Evolutionary conservation across 2,888 invertebrate species (phyloP).

Genomic region (Steinernema scapterisci): DNA sequence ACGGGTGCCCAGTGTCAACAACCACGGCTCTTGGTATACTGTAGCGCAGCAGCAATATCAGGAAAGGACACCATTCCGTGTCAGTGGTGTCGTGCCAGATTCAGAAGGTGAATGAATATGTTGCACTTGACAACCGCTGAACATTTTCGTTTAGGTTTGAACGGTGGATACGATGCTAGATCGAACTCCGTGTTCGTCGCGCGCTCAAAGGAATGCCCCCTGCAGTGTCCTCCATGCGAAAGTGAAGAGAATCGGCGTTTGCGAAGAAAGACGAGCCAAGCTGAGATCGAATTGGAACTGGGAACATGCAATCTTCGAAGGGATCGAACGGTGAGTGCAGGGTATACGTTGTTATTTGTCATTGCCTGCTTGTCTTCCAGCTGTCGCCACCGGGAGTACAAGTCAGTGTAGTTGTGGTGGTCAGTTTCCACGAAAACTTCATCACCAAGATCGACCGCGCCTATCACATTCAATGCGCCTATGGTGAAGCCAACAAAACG

Average conservation of each 20-base stretch:
- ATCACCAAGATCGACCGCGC: constrained; percentile 66
- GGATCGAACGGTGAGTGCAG: constrained; percentile 56
- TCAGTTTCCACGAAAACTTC: constrained; percentile 65
- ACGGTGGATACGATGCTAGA: background rate
- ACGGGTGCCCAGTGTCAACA: background rate
- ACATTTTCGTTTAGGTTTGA: background rate
- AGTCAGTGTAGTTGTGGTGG: constrained; percentile 63
- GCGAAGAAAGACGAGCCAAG: constrained; percentile 42
- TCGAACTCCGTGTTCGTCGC: constrained; percentile 2
- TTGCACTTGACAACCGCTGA: too few species aligned
- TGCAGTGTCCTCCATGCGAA: constrained; percentile 49
- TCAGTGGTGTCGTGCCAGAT: background rate
- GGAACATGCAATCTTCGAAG: constrained; percentile 62
- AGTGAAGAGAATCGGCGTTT: constrained; percentile 22
- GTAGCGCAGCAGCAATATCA: background rate
- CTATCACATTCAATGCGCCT: constrained; percentile 63
- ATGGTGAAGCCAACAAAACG: constrained; percentile 58
- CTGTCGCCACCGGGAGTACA: constrained; percentile 63
- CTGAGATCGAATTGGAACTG: constrained; percentile 57
- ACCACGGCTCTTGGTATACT: constrained; percentile 15
- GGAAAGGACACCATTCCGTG: background rate
- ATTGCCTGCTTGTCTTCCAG: constrained; percentile 40
- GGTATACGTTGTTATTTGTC: background rate
- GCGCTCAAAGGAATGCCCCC: constrained; percentile 43
- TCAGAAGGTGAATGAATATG: background rate